These are phyloP conservation scores for Acanthiza pusilla DNA, from an alignment of 2,797 vertebrate genomes.

Conservation along the genomic window DNA sequence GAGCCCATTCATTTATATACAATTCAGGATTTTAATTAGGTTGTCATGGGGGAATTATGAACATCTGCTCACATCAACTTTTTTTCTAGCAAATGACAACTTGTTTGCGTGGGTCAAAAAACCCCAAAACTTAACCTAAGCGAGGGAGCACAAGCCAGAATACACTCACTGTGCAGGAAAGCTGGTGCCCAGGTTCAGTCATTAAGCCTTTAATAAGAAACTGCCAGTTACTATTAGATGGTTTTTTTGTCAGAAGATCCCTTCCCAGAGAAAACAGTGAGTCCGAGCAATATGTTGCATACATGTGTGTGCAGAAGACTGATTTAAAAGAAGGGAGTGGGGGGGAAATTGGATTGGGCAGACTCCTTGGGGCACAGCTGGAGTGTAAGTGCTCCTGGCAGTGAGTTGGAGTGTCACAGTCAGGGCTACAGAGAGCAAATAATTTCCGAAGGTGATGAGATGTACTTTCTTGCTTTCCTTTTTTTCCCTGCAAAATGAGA, in stretches of 20 bases:
- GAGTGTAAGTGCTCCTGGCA: neutral
- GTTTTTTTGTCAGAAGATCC: neutral
- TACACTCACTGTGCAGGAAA: neutral
- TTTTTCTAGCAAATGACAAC: neutral
- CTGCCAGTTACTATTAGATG: neutral
- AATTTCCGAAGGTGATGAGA: neutral
- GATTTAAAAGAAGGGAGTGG: neutral
- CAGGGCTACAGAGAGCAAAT: neutral
- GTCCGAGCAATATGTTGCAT: neutral
- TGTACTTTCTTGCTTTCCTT: neutral
- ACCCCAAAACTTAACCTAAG: neutral
- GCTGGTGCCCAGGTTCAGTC: neutral
- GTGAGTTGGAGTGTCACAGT: neutral
- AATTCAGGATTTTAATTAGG: neutral
- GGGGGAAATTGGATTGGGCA: neutral
- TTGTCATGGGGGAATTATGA: neutral
- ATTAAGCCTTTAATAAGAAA: neutral
- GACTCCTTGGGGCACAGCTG: neutral
- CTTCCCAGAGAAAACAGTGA: neutral
- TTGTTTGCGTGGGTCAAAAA: neutral
- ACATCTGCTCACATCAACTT: neutral
- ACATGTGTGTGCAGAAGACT: neutral
- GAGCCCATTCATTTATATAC: neutral
- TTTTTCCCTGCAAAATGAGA: neutral
- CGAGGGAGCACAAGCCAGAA: neutral